phyloP scores from a whole-genome alignment of 1,140 invertebrate genomes.

The Meteorus sp. region DNA sequence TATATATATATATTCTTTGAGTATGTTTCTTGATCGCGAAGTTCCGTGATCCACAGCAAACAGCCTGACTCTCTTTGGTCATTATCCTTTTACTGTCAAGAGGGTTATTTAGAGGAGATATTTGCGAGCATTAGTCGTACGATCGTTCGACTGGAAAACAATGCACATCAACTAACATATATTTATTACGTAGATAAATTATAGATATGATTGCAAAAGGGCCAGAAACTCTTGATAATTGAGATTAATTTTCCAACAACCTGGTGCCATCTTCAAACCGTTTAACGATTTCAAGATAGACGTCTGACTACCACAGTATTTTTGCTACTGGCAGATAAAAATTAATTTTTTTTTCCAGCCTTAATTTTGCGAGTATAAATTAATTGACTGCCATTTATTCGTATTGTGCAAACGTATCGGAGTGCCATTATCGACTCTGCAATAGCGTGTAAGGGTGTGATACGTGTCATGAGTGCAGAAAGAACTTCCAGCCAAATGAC shows the following conservation, averaged over 20 bases:
- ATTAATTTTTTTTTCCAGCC: not conserved
- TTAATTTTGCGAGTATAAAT: slow-evolving; percentile 2
- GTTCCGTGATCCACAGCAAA: slow-evolving; percentile 30
- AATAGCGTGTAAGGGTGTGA: slow-evolving; percentile 23
- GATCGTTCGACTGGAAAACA: slow-evolving; percentile 46
- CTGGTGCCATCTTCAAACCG: not conserved
- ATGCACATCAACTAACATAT: slow-evolving; percentile 11
- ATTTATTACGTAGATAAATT: not conserved
- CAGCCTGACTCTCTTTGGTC: slow-evolving; percentile 35
- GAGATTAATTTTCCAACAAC: not conserved
- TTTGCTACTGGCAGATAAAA: not conserved
- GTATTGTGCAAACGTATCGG: slow-evolving; percentile 8
- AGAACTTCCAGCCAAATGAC: not conserved
- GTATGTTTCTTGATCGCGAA: slow-evolving; percentile 12
- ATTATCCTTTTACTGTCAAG: slow-evolving; percentile 48
- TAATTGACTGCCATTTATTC: slow-evolving; percentile 11
- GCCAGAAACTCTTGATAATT: not conserved
- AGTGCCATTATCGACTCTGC: slow-evolving; percentile 24
- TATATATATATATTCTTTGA: not conserved
- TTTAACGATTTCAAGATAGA: no score
- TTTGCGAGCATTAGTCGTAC: slow-evolving; percentile 35
- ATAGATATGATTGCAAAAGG: not conserved
- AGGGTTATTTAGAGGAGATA: slow-evolving; percentile 46
- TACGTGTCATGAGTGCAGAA: slow-evolving; percentile 33
- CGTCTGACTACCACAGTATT: not conserved